phyloP scores from a whole-genome alignment of 2,797 vertebrate genomes.

The Luscinia megarhynchos region DNA sequence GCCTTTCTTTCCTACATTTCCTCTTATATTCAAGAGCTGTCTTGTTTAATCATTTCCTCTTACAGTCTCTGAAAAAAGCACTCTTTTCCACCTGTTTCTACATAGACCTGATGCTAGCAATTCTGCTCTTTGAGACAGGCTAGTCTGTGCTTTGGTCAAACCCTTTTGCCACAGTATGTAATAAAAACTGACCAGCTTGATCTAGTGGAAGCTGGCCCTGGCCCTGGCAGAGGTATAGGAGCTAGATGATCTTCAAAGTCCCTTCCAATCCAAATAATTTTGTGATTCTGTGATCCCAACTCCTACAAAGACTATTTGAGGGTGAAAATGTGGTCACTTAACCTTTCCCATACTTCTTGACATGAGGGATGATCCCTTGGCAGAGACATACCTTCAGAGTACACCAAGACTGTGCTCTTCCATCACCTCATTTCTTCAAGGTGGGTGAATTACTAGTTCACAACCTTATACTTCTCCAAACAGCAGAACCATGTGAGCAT shows the following conservation, averaged over 20 bases:
- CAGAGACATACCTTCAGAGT: neutral
- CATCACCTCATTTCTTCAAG: neutral
- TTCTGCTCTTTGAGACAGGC: rapidly evolving
- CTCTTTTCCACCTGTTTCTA: neutral
- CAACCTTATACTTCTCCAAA: neutral
- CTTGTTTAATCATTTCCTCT: neutral
- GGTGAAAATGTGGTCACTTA: neutral
- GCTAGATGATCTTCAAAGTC: neutral
- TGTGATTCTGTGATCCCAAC: neutral
- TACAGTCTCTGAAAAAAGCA: neutral
- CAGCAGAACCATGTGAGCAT: neutral
- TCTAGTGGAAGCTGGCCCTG: neutral
- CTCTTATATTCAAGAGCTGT: neutral
- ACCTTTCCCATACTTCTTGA: neutral
- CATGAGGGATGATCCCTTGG: neutral
- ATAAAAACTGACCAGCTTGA: neutral
- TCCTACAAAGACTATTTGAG: neutral
- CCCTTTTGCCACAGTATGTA: neutral
- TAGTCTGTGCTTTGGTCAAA: neutral
- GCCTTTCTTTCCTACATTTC: neutral
- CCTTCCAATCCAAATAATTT: neutral
- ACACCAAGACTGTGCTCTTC: neutral
- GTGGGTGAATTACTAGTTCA: neutral
- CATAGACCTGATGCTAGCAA: neutral
- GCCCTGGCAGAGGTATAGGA: neutral